Conservation (phyloP, 2,797 vertebrate genomes). For the Liparis tanakae region DNA sequence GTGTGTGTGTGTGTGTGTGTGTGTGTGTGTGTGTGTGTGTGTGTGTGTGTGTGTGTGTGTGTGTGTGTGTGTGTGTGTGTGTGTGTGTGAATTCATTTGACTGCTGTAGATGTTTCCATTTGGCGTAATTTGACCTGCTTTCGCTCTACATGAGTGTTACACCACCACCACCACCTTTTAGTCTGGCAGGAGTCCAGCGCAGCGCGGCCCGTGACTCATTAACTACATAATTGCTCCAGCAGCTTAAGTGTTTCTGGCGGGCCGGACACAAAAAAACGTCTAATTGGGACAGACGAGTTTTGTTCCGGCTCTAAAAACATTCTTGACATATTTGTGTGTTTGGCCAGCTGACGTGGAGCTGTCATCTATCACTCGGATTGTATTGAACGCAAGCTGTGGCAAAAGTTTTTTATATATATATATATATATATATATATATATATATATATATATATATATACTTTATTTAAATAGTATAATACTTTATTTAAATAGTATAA, state of each 20-base stretch:
- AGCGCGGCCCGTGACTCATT: slow-evolving; percentile 59
- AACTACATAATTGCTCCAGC: slow-evolving; percentile 56
- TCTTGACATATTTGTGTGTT: slow-evolving; percentile 39
- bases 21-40: too few relatives aligned
- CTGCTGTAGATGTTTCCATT: not conserved
- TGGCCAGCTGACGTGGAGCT: not conserved
- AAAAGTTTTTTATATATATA: too few relatives aligned
- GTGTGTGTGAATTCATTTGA: not conserved
- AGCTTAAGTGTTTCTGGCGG: slow-evolving; percentile 44
- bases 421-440: too few relatives aligned
- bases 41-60: too few relatives aligned
- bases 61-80: too few relatives aligned
- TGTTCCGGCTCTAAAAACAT: slow-evolving; percentile 42
- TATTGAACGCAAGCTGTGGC: not conserved
- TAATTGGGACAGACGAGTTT: slow-evolving; percentile 55
- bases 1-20: too few relatives aligned
- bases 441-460: too few relatives aligned
- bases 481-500: too few relatives aligned
- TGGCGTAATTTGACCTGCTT: not conserved
- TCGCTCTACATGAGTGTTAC: slow-evolving; percentile 6
- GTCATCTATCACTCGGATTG: not conserved
- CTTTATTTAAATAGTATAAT: too few relatives aligned
- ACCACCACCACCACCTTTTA: slow-evolving; percentile 1
- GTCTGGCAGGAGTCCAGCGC: slow-evolving; percentile 41
- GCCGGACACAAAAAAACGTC: slow-evolving; percentile 29